A percentile compares a stretch with the other conserved stretches of the same genome.
Conservation (phyloP, 2,888 invertebrate genomes). For the Callosobruchus maculatus region DNA sequence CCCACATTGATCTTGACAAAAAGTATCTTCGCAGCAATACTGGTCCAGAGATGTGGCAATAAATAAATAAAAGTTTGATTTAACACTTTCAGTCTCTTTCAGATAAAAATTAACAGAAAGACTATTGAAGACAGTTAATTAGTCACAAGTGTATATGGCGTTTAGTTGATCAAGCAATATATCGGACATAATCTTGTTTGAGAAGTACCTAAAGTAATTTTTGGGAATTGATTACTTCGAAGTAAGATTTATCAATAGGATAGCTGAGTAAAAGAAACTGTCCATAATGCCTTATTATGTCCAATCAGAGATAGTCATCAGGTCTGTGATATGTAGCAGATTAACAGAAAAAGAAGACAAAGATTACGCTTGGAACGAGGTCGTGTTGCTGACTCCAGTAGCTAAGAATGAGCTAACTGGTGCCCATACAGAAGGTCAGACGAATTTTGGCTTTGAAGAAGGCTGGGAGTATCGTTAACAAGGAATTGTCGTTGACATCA, state of each 20-base stretch:
- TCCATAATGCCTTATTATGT: constrained; percentile 76
- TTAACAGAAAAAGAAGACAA: constrained; percentile 68
- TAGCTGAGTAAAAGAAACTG: constrained; percentile 73
- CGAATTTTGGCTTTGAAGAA: neutral
- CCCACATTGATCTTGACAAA: too few species aligned
- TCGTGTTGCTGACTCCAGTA: constrained; percentile 12
- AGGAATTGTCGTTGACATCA: constrained; percentile 11
- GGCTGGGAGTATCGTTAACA: constrained; percentile 3
- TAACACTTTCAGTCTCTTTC: too few species aligned
- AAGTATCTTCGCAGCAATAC: too few species aligned
- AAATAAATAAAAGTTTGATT: too few species aligned
- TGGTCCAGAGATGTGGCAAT: too few species aligned
- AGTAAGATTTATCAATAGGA: constrained; percentile 65
- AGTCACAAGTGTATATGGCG: too few species aligned
- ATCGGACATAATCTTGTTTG: too few species aligned
- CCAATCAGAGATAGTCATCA: constrained; percentile 64
- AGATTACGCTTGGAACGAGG: constrained; percentile 61
- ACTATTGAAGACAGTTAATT: too few species aligned
- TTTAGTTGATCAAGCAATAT: too few species aligned
- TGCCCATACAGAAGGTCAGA: neutral
- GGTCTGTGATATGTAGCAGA: constrained; percentile 80
- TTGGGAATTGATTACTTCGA: too few species aligned
- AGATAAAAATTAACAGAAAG: too few species aligned
- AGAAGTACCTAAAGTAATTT: too few species aligned
- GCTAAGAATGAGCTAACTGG: neutral